Evolutionary conservation across 2,797 vertebrate genomes (phyloP).

Genomic region (Cyprinodon diabolis): DNA sequence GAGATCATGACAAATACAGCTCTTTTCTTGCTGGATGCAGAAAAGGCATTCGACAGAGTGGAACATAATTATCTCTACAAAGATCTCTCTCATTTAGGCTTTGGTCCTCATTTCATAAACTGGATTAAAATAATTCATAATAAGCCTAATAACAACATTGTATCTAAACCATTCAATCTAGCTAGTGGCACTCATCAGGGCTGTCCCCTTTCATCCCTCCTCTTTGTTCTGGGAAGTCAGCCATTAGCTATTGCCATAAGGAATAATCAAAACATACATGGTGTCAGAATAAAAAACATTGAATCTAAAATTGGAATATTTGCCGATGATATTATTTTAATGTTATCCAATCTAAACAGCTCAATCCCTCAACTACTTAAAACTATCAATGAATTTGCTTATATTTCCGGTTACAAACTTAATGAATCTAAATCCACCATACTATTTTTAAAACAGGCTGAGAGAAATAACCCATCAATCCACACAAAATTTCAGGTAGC

Average conservation of each 20-base stretch:
- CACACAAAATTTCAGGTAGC: too few relatives aligned
- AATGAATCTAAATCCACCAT: too few relatives aligned
- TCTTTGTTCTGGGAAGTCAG: neutral
- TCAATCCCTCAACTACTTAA: too few relatives aligned
- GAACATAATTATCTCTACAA: neutral
- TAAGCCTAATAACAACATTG: neutral
- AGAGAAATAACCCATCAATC: too few relatives aligned
- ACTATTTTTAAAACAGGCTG: too few relatives aligned
- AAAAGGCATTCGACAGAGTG: neutral
- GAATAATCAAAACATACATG: neutral
- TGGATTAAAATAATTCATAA: slow-evolving; percentile 1
- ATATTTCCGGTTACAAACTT: too few relatives aligned
- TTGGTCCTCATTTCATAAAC: neutral
- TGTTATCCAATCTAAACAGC: neutral
- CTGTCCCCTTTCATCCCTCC: neutral
- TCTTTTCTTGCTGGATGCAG: neutral
- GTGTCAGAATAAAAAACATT: neutral
- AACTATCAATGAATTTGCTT: too few relatives aligned
- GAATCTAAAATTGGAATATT: neutral
- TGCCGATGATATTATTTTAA: neutral
- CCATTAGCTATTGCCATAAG: slow-evolving; percentile 3
- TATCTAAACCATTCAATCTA: neutral
- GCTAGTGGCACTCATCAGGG: neutral
- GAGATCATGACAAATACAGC: too few relatives aligned
- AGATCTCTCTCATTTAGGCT: neutral